phyloP scores from a whole-genome alignment of 2,797 vertebrate species.

The Alfaro cultratus region DNA sequence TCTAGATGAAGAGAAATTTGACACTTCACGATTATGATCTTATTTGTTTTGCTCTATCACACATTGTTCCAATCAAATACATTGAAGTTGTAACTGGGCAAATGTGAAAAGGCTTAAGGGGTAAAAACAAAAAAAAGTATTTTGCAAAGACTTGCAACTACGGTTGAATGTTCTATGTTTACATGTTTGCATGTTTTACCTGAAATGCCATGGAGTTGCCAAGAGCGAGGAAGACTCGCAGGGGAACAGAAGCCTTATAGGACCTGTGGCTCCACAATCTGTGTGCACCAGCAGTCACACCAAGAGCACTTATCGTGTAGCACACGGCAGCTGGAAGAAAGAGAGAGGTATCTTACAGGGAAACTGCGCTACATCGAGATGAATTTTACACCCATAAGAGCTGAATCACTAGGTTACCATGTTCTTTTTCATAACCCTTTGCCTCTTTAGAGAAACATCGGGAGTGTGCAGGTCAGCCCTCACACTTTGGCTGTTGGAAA shows the following conservation, averaged over 20 bases:
- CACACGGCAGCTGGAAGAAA: conserved; percentile 77
- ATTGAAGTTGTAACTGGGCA: background rate
- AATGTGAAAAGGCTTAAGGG: background rate
- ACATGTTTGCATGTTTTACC: conserved; percentile 71
- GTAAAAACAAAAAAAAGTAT: too few relatives aligned
- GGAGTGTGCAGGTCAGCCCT: conserved; percentile 49
- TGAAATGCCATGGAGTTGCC: conserved; percentile 94
- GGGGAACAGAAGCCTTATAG: conserved; percentile 89
- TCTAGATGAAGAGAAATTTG: background rate
- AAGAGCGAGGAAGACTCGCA: conserved; percentile 87
- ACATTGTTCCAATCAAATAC: background rate
- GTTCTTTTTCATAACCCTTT: conserved; percentile 45
- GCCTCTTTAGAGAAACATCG: conserved; percentile 35
- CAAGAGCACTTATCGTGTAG: conserved; percentile 85
- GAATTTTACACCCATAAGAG: conserved; percentile 33
- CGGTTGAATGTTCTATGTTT: background rate
- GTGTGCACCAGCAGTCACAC: conserved; percentile 92
- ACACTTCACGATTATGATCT: background rate
- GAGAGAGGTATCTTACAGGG: conserved; percentile 24
- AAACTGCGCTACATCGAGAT: conserved; percentile 33
- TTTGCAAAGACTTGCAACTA: background rate
- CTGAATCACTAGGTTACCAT: conserved; percentile 44
- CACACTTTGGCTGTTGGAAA: conserved; percentile 66
- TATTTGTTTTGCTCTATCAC: background rate
- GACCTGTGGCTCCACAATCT: conserved; percentile 95